Percentiles rank a stretch among this genome's conserved stretches.
These are phyloP conservation scores for Phortica variegata DNA, from an alignment of 1,140 invertebrate genomes.

Conservation along the genomic window DNA sequence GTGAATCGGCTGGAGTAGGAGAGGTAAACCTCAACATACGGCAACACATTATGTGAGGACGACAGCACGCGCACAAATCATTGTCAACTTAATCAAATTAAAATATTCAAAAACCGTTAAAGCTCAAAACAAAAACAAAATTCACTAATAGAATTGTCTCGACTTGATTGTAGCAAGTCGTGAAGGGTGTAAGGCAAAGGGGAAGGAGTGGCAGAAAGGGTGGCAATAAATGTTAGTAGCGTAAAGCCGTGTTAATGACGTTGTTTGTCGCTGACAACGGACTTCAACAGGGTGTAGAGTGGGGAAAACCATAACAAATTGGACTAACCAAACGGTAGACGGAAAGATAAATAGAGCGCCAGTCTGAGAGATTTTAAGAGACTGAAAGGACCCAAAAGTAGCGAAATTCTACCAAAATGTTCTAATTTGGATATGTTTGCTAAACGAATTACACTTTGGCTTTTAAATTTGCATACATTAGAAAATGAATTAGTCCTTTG, in stretches of 20 bases:
- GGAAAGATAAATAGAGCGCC: no score
- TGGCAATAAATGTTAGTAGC: no score
- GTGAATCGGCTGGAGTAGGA: no score
- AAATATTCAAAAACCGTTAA: slow-evolving; percentile 47
- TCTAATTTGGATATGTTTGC: slow-evolving; percentile 17
- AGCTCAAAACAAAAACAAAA: slow-evolving; percentile 35
- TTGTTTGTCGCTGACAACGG: slow-evolving; percentile 6
- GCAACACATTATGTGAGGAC: no score
- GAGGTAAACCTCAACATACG: no score
- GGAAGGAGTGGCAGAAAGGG: slow-evolving; percentile 4
- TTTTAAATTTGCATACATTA: slow-evolving; percentile 36
- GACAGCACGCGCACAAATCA: slow-evolving; percentile 37
- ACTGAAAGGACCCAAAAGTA: no score
- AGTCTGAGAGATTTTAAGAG: no score
- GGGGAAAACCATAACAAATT: slow-evolving; percentile 49
- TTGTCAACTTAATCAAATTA: slow-evolving; percentile 53
- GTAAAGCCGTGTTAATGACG: slow-evolving; percentile 28
- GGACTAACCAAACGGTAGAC: slow-evolving; percentile 24
- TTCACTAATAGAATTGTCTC: not conserved
- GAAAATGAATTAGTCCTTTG: slow-evolving; percentile 23
- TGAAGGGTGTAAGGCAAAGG: no score
- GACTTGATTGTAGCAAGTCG: slow-evolving; percentile 23
- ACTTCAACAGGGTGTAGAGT: slow-evolving; percentile 40
- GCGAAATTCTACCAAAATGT: slow-evolving; percentile 20
- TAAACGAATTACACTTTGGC: slow-evolving; percentile 14